Evolutionary conservation across 2,888 invertebrate species (phyloP).

Genomic region (Xiphydria camelus): DNA sequence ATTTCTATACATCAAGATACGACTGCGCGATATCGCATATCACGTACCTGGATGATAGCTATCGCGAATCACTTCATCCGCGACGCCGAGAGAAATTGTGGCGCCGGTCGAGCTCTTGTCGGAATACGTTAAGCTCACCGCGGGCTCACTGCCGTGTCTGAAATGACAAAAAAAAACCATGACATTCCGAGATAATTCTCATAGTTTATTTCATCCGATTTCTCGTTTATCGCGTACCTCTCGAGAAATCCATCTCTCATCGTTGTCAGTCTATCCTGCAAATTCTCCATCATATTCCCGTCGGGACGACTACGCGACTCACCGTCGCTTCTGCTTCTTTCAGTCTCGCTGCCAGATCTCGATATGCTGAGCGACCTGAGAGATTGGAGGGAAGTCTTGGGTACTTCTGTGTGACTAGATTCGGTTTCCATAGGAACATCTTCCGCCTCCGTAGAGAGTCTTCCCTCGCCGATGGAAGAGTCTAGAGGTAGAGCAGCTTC

Average conservation of each 20-base stretch:
- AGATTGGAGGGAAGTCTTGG: conserved; percentile 37
- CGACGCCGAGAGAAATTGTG: conserved; percentile 62
- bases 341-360: conserved; percentile 18
- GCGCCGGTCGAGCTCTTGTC: conserved; percentile 68
- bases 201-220: background rate
- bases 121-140: conserved; percentile 66
- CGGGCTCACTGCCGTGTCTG: conserved; percentile 64
- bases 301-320: conserved; percentile 32
- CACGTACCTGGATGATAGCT: conserved; percentile 48
- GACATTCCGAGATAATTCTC: background rate
- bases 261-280: conserved; percentile 57
- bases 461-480: conserved; percentile 18
- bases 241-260: conserved; percentile 65
- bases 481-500: conserved; percentile 9
- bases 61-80: conserved; percentile 55
- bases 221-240: conserved; percentile 44
- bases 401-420: conserved; percentile 46
- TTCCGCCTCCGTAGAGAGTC: conserved; percentile 20
- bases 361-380: conserved; percentile 33
- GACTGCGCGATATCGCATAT: no score
- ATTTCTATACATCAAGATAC: background rate
- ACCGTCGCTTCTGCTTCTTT: conserved; percentile 23
- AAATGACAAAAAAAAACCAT: no score
- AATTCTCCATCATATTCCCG: conserved; percentile 52
- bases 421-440: conserved; percentile 47